Evolutionary conservation across 1,140 invertebrate genomes (phyloP), one percentile per base, ranked within the genome.

Genomic region (Planococcus citri): DNA sequence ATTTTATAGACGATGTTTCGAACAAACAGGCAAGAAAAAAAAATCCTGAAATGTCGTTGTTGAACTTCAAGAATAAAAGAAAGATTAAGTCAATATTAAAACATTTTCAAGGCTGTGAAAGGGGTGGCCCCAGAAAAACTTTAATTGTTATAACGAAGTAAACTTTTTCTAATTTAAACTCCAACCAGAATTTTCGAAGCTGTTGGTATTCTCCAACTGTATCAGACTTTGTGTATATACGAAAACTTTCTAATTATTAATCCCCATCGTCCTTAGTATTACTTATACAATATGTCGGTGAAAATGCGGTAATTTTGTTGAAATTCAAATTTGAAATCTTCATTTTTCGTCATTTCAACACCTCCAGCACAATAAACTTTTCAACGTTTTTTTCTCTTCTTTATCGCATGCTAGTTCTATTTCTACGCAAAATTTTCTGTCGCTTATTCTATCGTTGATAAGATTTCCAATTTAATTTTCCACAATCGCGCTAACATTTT

Each of bases 1-100:
- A 51, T 51, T 51, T 14, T 37, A 37, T 14, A 14, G 17, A 14
- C 41, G 41, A 51, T 51, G 41, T 20, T 51, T 20, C 17, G 41
- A 51, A 51, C 10, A 51, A 51, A 51, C 6, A 37, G 33, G 14
- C 6, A 37, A 51, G 17, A 2, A 51, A 14, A 51, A 51, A 51
- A 51, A 51, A 20, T 51, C n/a, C 4, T 20, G 17, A 51, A 51
- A 51, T 51, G 41, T 51, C 41, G 41, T 51, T 8, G 33, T 14
- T 20, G 3, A 51, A 51, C 12, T 51, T 51, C 3, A 3, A n/a
- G 41, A 51, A 51, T 51, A 51, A 51, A 51, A 51, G 41, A 51
- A 51, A 51, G 41, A 51, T 51, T 51, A 51, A 51, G 41, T 51
- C 41, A 51, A 51, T 51, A 51, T 51, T 51, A 51, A 51, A 51